These are phyloP conservation scores for Metalampra italica DNA, from an alignment of 2,888 invertebrate species.

Conservation along the genomic window DNA sequence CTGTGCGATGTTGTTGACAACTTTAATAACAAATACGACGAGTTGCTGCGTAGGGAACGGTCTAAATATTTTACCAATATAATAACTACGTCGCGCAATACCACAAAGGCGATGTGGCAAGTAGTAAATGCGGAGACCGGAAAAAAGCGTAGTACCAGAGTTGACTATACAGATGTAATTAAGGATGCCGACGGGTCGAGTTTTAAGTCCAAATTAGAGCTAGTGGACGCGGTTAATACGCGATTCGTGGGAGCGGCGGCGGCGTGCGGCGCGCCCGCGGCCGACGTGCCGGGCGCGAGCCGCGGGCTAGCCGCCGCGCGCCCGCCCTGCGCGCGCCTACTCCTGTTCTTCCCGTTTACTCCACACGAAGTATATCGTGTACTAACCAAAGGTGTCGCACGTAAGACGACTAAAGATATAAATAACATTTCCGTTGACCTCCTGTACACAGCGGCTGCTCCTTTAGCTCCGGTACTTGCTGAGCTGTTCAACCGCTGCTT, in stretches of 20 bases:
- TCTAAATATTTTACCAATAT: not conserved
- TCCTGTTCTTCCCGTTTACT: not conserved
- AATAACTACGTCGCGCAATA: not conserved
- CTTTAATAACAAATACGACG: not conserved
- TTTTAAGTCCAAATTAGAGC: not conserved
- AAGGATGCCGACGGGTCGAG: not conserved
- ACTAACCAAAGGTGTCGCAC: not conserved
- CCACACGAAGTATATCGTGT: not conserved
- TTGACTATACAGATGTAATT: not conserved
- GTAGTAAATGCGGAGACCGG: not conserved
- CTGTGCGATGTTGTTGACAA: no score
- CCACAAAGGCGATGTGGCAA: not conserved
- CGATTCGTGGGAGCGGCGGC: constrained; percentile 2
- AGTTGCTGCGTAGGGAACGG: not conserved
- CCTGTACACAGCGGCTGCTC: not conserved
- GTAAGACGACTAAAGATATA: not conserved
- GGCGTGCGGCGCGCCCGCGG: constrained; percentile 5
- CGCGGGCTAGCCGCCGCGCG: constrained; percentile 1
- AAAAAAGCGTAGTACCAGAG: not conserved
- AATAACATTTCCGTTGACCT: not conserved
- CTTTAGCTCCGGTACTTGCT: not conserved
- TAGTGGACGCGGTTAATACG: constrained; percentile 3
- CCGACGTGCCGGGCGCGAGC: not conserved
- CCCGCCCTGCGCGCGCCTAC: not conserved
- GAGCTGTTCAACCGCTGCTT: not conserved